Evolutionary conservation across 2,888 invertebrate genomes (phyloP).

Genomic region (Hypercompe scribonia): DNA sequence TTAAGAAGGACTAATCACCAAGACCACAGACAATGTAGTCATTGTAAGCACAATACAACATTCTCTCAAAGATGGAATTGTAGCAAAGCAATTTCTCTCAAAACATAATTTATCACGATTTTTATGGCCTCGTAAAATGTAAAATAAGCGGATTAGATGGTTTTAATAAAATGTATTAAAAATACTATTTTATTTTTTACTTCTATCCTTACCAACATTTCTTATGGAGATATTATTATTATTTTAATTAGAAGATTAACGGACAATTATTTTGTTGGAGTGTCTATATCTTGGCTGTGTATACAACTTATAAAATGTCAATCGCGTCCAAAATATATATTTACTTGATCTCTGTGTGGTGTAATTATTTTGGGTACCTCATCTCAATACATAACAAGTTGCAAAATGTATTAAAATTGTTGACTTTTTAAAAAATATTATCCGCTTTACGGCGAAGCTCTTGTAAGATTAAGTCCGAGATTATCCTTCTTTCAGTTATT

Average conservation of each 20-base stretch:
- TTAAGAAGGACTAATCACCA: conserved; percentile 19
- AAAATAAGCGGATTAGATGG: conserved; percentile 58
- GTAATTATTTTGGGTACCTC: conserved; percentile 4
- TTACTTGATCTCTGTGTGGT: too few species aligned
- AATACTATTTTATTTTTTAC: conserved; percentile 50
- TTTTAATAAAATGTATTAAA: conserved; percentile 63
- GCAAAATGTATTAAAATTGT: conserved; percentile 41
- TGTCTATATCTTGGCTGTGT: neutral
- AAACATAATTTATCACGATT: conserved; percentile 71
- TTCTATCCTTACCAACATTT: conserved; percentile 36
- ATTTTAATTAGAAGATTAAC: conserved; percentile 6
- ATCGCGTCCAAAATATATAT: too few species aligned
- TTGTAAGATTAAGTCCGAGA: conserved; percentile 52
- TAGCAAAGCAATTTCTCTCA: conserved; percentile 58
- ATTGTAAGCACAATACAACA: conserved; percentile 64
- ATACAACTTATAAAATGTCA: neutral
- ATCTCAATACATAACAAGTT: conserved; percentile 19
- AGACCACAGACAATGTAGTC: conserved; percentile 37
- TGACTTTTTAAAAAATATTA: conserved; percentile 48
- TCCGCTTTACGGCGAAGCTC: conserved; percentile 33
- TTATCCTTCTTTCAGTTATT: conserved; percentile 52
- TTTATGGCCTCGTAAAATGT: conserved; percentile 66
- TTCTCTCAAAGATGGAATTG: conserved; percentile 47
- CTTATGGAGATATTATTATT: conserved; percentile 22
- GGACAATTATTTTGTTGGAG: neutral